phyloP scores from a whole-genome alignment of 2,888 invertebrate genomes.

The Limnephilus lunatus region DNA sequence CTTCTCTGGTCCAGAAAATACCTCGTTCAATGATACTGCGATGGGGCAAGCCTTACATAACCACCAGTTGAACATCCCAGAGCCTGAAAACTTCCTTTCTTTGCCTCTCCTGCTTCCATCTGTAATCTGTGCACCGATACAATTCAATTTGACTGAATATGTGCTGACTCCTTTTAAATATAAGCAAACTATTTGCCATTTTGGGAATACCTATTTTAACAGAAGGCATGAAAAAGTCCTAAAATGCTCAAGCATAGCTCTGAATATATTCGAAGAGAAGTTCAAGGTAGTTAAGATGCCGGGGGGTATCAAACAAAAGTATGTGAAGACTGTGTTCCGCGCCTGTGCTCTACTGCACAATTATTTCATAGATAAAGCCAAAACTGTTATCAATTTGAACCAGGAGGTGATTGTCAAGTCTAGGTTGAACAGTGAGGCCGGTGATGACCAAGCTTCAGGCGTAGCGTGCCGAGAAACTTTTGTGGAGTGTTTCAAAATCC shows the following conservation, averaged over 20 bases:
- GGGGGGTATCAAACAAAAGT: neutral
- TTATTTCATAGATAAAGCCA: neutral
- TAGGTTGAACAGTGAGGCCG: neutral
- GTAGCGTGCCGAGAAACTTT: neutral
- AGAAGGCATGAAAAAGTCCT: neutral
- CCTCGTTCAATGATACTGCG: neutral
- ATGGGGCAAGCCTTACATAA: neutral
- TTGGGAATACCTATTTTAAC: neutral
- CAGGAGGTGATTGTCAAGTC: neutral
- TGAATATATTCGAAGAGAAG: neutral
- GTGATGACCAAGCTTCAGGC: neutral
- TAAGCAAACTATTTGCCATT: neutral
- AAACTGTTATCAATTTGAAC: neutral
- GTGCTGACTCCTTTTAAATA: neutral
- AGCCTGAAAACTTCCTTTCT: neutral
- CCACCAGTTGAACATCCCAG: neutral
- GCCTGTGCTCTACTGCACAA: neutral
- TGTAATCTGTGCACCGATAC: neutral
- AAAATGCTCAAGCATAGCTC: neutral
- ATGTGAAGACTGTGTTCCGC: neutral
- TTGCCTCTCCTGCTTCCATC: neutral
- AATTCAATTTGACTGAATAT: neutral
- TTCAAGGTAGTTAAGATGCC: neutral
- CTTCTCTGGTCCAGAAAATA: neutral
- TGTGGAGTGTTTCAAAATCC: neutral